phyloP scores from a whole-genome alignment of 2,113 vertebrate genomes.

The Lates calcarifer region DNA sequence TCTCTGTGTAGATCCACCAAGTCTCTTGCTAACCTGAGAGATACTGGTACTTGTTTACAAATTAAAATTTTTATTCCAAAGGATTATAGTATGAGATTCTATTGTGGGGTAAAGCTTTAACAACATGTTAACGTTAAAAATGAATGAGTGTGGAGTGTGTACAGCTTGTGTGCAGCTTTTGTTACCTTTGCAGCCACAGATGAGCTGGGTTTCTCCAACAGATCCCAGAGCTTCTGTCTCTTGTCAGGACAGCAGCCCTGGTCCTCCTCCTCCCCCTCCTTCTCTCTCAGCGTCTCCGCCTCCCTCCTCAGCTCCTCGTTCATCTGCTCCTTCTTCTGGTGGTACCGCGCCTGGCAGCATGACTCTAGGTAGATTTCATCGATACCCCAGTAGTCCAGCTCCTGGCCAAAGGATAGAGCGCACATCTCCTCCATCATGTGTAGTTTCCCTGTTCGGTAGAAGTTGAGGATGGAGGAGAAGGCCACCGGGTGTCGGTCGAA shows the following conservation, averaged over 20 bases:
- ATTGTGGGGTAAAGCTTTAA: neutral
- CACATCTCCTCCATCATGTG: slow-evolving; percentile 99
- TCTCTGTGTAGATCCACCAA: neutral
- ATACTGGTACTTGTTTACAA: neutral
- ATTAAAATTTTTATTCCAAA: neutral
- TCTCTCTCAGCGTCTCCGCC: slow-evolving; percentile 92
- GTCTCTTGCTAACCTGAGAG: neutral
- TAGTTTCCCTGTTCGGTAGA: slow-evolving; percentile 98
- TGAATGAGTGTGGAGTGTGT: too few species aligned
- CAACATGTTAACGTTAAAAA: too few species aligned
- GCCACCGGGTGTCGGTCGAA: slow-evolving; percentile 97
- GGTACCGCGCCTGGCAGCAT: slow-evolving; percentile 97
- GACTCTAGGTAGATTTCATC: slow-evolving; percentile 99
- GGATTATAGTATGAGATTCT: neutral
- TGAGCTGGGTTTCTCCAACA: slow-evolving; percentile 98
- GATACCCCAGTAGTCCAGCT: slow-evolving; percentile 99
- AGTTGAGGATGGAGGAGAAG: slow-evolving; percentile 99
- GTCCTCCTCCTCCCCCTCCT: slow-evolving; percentile 93
- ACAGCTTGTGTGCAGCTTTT: neutral
- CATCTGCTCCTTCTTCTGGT: slow-evolving; percentile 99
- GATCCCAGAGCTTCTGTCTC: slow-evolving; percentile 97
- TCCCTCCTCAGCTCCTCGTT: slow-evolving; percentile 97
- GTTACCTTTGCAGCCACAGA: slow-evolving; percentile 97
- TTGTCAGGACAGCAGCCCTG: slow-evolving; percentile 95
- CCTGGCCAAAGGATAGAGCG: slow-evolving; percentile 98